Evolutionary conservation across 2,888 invertebrate species (phyloP), one percentile per base, ranked within the genome.

Genomic region (Linnaemya vulpina): DNA sequence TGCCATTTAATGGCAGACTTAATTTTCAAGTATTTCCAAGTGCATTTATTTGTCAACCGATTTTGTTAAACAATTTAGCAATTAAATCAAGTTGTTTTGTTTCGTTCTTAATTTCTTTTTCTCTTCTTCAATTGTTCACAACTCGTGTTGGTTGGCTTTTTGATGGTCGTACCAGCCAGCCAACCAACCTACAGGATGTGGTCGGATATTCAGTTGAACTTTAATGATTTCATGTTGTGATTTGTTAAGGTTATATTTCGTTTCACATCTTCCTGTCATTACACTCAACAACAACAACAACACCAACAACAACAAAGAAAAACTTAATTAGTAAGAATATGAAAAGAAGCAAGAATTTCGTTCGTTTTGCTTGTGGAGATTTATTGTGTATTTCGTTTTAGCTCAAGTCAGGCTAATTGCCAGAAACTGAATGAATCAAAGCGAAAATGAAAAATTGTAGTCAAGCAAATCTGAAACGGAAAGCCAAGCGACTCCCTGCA

Each of bases 151-250:
- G 3, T 65, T 25, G 63, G 17, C 13, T 55, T 38, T 20, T 63
- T 53, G 38, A 22, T 43, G 20, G 53, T 20, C 20, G 38, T 11
- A 40, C 38, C 30, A 15, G 17, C 17, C 5, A 46, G 46, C 15
- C 15, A 46, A 15, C 9, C 43, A 43, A n/a, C 11, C 3, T 10
- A 40, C 7, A 11, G 38, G 38, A 40, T 40, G 60, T 38, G 35
- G 17, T 17, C 35, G 35, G 17, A 10, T 30, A 17, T 51, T 75
- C 60, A 0, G n/a, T 62, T 71, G n/a, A 17, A 65, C 10, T 70
- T 71, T 51, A 82, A 77, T 60, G 71, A 30, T 51, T 82, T 71
- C 58, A 51, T 71, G 55, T 82, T 82, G 55, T 76, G 71, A 82
- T 82, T 82, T 82, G 62, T 68, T 71, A 82, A 76, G 49, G 49